Percentiles rank a stretch among this genome's conserved stretches.
These are phyloP conservation scores for Corydoras sp. DNA, from an alignment of 2,113 vertebrate species.

Conservation along the genomic window DNA sequence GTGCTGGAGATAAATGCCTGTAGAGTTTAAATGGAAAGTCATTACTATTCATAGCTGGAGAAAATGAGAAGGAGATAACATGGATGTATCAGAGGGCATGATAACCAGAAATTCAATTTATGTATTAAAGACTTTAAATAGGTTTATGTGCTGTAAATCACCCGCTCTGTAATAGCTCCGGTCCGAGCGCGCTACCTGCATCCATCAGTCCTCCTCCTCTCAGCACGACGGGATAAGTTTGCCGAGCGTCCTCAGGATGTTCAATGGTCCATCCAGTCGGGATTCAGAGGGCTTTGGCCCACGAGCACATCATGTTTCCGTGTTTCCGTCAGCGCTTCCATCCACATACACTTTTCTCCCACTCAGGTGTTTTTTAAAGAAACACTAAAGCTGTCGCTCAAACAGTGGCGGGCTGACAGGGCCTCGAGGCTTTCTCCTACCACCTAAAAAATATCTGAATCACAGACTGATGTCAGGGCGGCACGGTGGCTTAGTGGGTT, in stretches of 20 bases:
- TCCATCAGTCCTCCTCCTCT: not conserved
- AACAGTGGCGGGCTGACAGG: not conserved
- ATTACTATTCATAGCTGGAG: constrained; percentile 10
- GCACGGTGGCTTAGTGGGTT: too few relatives aligned
- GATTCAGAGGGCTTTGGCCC: constrained; percentile 29
- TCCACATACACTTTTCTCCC: not conserved
- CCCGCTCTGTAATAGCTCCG: not conserved
- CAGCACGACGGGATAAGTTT: not conserved
- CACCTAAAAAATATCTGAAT: too few relatives aligned
- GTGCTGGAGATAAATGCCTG: not conserved
- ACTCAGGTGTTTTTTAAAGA: not conserved
- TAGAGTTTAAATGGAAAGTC: not conserved
- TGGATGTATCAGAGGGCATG: not conserved
- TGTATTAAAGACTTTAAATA: not conserved
- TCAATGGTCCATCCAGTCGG: constrained; percentile 19
- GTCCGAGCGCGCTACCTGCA: not conserved
- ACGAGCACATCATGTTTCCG: constrained; percentile 47
- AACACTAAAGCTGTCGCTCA: constrained; percentile 2
- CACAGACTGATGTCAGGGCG: too few relatives aligned
- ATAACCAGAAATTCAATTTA: not conserved
- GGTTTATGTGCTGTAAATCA: not conserved
- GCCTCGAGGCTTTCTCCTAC: not conserved
- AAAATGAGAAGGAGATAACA: constrained; percentile 8
- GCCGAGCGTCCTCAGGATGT: not conserved
- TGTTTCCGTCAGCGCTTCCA: not conserved